Percentiles rank a stretch among this genome's conserved stretches.
Conservation (phyloP, 2,888 invertebrate genomes). For the Drosophila neutralis region DNA sequence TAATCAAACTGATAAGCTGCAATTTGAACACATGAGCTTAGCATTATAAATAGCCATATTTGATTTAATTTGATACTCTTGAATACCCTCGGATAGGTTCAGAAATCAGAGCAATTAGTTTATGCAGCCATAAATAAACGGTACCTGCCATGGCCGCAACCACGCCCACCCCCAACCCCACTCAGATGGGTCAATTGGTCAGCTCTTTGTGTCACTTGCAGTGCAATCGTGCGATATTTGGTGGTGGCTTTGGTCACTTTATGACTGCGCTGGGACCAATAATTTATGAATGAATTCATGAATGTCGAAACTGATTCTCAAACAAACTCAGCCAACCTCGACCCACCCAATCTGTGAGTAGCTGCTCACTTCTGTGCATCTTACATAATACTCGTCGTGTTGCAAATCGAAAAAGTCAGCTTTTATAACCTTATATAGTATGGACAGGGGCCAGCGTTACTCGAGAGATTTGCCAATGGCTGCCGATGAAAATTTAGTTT, state of each 20-base stretch:
- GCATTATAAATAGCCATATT: constrained; percentile 18
- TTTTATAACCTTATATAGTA: constrained; percentile 35
- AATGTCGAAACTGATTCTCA: constrained; percentile 65
- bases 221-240: constrained; percentile 76
- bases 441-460: constrained; percentile 14
- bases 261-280: constrained; percentile 78
- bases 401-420: constrained; percentile 64
- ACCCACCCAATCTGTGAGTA: constrained; percentile 14
- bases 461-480: constrained; percentile 49
- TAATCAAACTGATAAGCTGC: not conserved
- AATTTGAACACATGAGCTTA: not conserved
- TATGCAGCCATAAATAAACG: constrained; percentile 48
- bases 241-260: constrained; percentile 73
- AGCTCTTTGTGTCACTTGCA: constrained; percentile 49
- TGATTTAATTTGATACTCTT: constrained; percentile 20
- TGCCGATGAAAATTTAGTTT: constrained; percentile 68
- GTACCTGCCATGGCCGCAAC: constrained; percentile 13
- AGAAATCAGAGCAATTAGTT: constrained; percentile 61
- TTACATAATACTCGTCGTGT: constrained; percentile 39
- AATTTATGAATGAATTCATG: constrained; percentile 81
- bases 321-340: not conserved
- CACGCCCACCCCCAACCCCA: constrained; percentile 22
- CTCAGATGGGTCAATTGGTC: constrained; percentile 2
- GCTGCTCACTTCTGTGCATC: constrained; percentile 26
- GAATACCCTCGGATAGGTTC: constrained; percentile 14